Base-by-base conservation (phyloP, 2,888 invertebrate genomes). In the Limnephilus marmoratus region DNA sequence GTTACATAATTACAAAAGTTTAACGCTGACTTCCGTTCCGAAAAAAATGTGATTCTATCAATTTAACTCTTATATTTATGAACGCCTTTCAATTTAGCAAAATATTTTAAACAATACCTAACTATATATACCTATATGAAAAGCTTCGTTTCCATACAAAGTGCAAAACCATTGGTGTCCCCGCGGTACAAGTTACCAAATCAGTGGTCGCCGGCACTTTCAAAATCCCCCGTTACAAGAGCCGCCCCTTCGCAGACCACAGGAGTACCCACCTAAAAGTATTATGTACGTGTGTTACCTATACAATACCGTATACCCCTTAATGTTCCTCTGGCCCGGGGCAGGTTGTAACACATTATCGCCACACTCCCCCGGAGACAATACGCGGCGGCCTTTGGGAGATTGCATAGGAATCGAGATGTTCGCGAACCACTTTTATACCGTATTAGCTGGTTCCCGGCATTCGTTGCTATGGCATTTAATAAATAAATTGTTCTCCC, bases 291-390 rank as follows among this genome's bases (percentile, higher is more conserved):
- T n/a, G 15, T 34, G 85, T 7, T 85, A 13, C 45, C 82, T 31
- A 82, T 81, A 81, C 9, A 13, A 31, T 15, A 31, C 81, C 11
- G 53, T 87, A 87, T 34, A 68, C 24, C 53, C 68, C 68, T 5
- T 68, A 68, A 24, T 68, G 80, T 68, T 29, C 31, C 24, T 15
- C 29, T 12, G 34, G 68, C 88, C 88, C 80, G 88, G 24, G 88
- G 88, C 88, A 31, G n/a, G 88, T 88, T 88, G 88, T 68, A 88
- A 88, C 88, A 88, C 88, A 88, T 88, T 88, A 88, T 24, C 88
- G 68, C 68, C 88, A 88, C 88, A 88, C 88, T 88, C 88, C 88
- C 87, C 68, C 68, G 31, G 68, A 68, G 68, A 88, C 88, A 68
- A 88, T 68, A 34, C 88, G 68, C 88, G 68, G 88, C 88, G 68